Evolutionary conservation across 2,888 invertebrate genomes (phyloP), one percentile per base, ranked within the genome.

Genomic region (Drosophila ustulata): DNA sequence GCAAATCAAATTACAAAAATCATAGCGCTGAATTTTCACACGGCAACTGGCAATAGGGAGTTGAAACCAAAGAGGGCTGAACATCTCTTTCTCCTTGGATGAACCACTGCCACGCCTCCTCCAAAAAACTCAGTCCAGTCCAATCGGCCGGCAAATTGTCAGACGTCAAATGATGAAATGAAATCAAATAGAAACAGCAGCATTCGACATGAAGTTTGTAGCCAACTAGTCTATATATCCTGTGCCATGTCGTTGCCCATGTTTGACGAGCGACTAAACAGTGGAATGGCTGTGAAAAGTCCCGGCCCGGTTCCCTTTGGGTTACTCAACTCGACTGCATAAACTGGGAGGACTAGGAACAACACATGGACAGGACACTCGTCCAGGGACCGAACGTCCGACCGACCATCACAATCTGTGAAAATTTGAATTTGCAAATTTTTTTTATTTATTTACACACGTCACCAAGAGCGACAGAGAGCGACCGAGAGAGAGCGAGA

Each of bases 1-100:
- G 84, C 88, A 86, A 86, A 86, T 86, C 88, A 88, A 89, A 89
- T 89, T 86, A 88, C 86, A 86, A 86, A 84, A 89, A 84, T 84
- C 83, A 86, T 86, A 80, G 78, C 88, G 86, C 72, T 82, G 68
- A 85, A 88, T 85, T 89, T 85, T 85, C 86, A 78, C 86, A 85
- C 89, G 83, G 86, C 73, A 76, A 76, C 85, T 57, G 25, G 50
- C 80, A 86, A 62, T 66, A 26, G 74, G 89, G 84, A 82, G 67
- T 63, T 69, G 13, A 9, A 51, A 55, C 39, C 39, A 41, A 41
- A n/a, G 13, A 18, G 13, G 5, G 39, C 13, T 45, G 7, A 18
- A 52, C n/a, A 30, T 9, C 34, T 23, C 30, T 41, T 25, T 5
- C 61, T n/a, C 23, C 6, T 13, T 32, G 46, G 8, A 1, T 34